A percentile compares a stretch with the other conserved stretches of the same genome.
phyloP scores from a whole-genome alignment of 2,888 invertebrate species.

The Stenotaenia linearis region DNA sequence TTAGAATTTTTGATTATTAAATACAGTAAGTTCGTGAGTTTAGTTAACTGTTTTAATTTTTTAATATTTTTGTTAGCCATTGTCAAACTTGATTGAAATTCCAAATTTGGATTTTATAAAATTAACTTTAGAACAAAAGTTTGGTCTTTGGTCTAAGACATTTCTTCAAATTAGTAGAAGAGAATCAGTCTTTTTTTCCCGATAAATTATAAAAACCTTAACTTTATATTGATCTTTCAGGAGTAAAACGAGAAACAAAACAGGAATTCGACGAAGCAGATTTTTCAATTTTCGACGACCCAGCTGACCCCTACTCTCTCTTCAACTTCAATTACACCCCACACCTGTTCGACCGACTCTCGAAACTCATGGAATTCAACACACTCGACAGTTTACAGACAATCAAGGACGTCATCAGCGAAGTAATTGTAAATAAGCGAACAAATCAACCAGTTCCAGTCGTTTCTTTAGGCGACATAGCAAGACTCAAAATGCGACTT shows the following conservation, averaged over 20 bases:
- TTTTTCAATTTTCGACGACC: constrained; percentile 49
- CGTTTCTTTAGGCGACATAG: constrained; percentile 34
- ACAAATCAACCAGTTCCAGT: constrained; percentile 38
- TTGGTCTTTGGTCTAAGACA: too few species aligned
- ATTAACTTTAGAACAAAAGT: too few species aligned
- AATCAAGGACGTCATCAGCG: constrained; percentile 44
- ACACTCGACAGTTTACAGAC: constrained; percentile 45
- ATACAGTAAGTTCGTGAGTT: too few species aligned
- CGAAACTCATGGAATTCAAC: constrained; percentile 50
- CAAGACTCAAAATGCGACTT: constrained; percentile 34
- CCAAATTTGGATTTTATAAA: too few species aligned
- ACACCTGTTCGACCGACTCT: constrained; percentile 47
- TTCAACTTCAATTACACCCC: constrained; percentile 50
- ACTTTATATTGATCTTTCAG: too few species aligned
- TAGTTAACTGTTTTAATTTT: too few species aligned
- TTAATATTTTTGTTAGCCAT: too few species aligned
- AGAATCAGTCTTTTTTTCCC: too few species aligned
- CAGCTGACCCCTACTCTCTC: constrained; percentile 48
- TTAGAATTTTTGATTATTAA: too few species aligned
- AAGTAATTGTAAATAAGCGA: constrained; percentile 41
- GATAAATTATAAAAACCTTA: too few species aligned
- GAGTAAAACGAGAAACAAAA: constrained; percentile 45
- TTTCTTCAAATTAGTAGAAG: too few species aligned
- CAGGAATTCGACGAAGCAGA: constrained; percentile 49
- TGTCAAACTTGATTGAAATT: too few species aligned